A percentile compares a stretch with the other conserved stretches of the same genome.
Conservation (phyloP, 2,888 invertebrate genomes). For the Rosalia funebris region DNA sequence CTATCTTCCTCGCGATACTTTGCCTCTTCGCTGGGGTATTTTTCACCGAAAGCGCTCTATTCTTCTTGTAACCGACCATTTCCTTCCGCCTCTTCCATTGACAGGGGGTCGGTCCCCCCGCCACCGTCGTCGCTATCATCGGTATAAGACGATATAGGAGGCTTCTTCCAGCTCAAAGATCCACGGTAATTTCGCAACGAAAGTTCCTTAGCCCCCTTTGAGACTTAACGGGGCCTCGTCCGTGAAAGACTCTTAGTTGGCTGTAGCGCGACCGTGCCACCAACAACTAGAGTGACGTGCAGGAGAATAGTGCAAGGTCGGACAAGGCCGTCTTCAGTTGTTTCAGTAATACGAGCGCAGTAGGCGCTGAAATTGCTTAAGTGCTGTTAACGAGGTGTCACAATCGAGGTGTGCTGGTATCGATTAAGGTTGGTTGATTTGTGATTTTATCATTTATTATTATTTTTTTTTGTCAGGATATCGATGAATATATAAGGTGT, state of each 20-base stretch:
- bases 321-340: slow-evolving; percentile 22
- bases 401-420: slow-evolving; percentile 6
- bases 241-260: slow-evolving; percentile 13
- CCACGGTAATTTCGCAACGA: slow-evolving; percentile 17
- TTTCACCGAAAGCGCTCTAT: too few relatives aligned
- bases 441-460: slow-evolving; percentile 9
- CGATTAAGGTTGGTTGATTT: slow-evolving; percentile 14
- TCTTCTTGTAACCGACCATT: background rate
- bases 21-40: too few relatives aligned
- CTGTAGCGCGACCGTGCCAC: slow-evolving; percentile 15
- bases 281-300: slow-evolving; percentile 15
- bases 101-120: slow-evolving; percentile 1
- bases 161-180: slow-evolving; percentile 16
- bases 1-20: too few relatives aligned
- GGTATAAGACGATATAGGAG: slow-evolving; percentile 21
- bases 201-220: slow-evolving; percentile 7
- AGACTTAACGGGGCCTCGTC: slow-evolving; percentile 5
- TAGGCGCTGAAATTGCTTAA: slow-evolving; percentile 20
- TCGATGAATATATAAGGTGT: too few relatives aligned
- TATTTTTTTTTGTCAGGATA: too few relatives aligned
- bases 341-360: slow-evolving; percentile 12
- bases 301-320: slow-evolving; percentile 22
- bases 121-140: slow-evolving; percentile 9
- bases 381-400: slow-evolving; percentile 5
- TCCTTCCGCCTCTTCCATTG: slow-evolving; percentile 4